These are phyloP conservation scores for Pyrrhura leucotis DNA, from an alignment of 2,797 vertebrate genomes.

Conservation along the genomic window DNA sequence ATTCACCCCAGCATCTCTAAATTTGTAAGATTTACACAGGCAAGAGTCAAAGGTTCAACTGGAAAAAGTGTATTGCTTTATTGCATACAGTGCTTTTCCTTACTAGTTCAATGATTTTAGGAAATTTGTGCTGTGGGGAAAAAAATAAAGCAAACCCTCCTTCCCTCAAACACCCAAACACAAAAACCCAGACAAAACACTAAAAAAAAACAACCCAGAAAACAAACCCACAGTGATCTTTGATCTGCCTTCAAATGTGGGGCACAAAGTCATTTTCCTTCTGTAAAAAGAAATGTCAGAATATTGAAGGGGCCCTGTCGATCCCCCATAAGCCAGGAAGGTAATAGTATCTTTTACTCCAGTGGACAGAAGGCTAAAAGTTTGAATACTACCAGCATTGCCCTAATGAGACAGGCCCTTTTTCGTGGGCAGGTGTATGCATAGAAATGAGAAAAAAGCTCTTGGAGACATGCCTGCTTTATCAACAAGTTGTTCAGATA, in stretches of 20 bases:
- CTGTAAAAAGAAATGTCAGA: neutral
- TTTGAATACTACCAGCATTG: neutral
- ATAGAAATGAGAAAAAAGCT: neutral
- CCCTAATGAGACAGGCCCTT: neutral
- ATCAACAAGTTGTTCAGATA: neutral
- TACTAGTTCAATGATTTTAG: neutral
- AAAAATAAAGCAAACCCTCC: neutral
- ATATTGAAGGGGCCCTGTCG: neutral
- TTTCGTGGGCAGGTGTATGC: accelerated
- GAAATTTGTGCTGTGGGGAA: neutral
- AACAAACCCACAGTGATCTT: neutral
- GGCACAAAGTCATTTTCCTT: neutral
- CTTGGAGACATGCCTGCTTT: neutral
- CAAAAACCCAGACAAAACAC: neutral
- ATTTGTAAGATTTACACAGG: neutral
- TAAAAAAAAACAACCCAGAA: neutral
- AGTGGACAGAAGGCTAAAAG: neutral
- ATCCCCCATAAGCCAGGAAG: neutral
- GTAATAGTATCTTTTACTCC: neutral
- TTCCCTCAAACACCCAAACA: neutral
- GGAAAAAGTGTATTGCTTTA: neutral
- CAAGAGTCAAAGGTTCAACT: neutral
- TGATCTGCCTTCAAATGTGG: neutral
- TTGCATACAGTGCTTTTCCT: neutral
- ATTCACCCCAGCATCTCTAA: neutral